Base-by-base conservation (phyloP, 2,113 vertebrate genomes). In the Helogale parvula region DNA sequence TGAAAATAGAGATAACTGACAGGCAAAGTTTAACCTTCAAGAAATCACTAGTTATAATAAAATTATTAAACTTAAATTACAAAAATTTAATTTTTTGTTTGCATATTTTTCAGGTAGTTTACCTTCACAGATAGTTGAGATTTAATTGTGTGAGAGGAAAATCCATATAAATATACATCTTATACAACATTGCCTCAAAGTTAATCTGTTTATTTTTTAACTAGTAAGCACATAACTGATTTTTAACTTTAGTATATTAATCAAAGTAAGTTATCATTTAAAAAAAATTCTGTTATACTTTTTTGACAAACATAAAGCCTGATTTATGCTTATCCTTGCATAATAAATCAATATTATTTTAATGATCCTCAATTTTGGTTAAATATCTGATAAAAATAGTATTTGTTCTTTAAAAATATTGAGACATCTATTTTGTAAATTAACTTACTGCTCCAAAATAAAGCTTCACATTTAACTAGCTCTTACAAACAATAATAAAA, bases 1-100 rank as follows among this genome's bases (percentile, higher is more conserved):
- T 86, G 65, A 88, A 90, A 95, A 63, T 90, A 74, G 35, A 88
- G 25, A 17, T 41, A 66, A 90, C 65, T 90, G 66, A 89, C 50
- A 94, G 35, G 65, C 23, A 93, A 95, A 90, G 84, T 96, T 95
- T 93, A 80, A 93, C 71, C 72, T 95, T 97, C 50, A 85, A 94
- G 33, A 93, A 90, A 47, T 31, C 91, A 87, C 10, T 80, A 63
- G 84, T 93, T 85, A n/a, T 88, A 91, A 93, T 66, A 25, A 95
- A 96, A 77, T 93, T 41, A 86, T 77, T 88, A 82, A 87, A 72
- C 1, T 82, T 96, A 88, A 81, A 90, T 92, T 77, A 60, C 0
- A 90, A 94, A 95, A 68, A 23, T 79, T 60, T 66, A 60, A 47
- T 66, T 45, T 80, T 84, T 29, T 2, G 0, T 45, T 90, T 66